Evolutionary conservation across 2,888 invertebrate genomes (phyloP), one percentile per base, ranked within the genome.

Genomic region (Archaeoteleia sp.): DNA sequence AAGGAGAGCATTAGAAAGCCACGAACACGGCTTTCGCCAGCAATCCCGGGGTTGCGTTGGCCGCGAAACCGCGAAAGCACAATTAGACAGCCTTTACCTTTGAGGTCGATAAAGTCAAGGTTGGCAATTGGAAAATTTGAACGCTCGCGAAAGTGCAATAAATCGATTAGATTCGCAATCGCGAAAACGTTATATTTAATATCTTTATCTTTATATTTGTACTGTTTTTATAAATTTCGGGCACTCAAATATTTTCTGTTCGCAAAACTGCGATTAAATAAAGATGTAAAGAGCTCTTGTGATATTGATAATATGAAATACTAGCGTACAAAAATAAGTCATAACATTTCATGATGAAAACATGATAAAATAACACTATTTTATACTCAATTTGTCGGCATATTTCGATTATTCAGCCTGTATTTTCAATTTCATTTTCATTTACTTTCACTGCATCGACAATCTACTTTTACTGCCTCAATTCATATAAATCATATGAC

Each of bases 101-200:
- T 65, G 46, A 39, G 48, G 48, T 35, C 46, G 10, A 48, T 66
- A 70, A 71, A 67, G 72, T 68, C 71, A 74, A 71, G 71, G 71
- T 66, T 61, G 58, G 14, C 12, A 25, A 27, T 13, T 29, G 27
- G 9, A 12, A 27, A 32, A 53, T 42, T 32, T 23, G n/a, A 30
- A 10, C 8, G 9, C n/a, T 6, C n/a, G 10, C 14, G 14, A 14
- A 35, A 35, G 15, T 35, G 29, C 20, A 5, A 20, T 20, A 20
- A 20, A 20, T 20, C 20, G 20, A 20, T 20, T 20, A 4, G 20
- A 4, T 5, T 20, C 20, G 20, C 3, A 4, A 20, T 5, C 5
- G 20, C 20, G 20, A n/a, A n/a, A n/a, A n/a, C n/a, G n/a, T n/a
- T n/a, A n/a, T n/a, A n/a, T n/a, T n/a, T n/a, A n/a, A n/a, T n/a